phyloP scores from a whole-genome alignment of 64 coral and sea anemone species.

The Montipora capricornis region DNA sequence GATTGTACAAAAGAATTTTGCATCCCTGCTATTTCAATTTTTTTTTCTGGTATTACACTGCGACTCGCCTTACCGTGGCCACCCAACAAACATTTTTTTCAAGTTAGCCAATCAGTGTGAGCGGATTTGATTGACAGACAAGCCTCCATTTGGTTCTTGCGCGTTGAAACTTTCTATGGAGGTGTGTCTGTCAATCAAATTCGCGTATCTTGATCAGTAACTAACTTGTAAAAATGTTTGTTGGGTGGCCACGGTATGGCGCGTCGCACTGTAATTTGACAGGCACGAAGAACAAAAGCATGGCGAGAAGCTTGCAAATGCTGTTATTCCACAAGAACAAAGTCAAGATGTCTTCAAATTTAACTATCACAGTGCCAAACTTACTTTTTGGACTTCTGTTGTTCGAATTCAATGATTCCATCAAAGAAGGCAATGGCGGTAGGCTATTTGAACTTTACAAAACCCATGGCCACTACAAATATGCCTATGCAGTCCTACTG shows the following conservation, averaged over 20 bases:
- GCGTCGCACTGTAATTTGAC: too few relatives aligned
- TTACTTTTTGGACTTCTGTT: slow-evolving; percentile 37
- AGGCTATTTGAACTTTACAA: slow-evolving; percentile 45
- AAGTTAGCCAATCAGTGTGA: too few relatives aligned
- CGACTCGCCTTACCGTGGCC: too few relatives aligned
- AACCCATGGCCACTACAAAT: neutral
- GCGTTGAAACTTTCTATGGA: too few relatives aligned
- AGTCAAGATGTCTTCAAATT: slow-evolving; percentile 24
- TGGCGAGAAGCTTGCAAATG: neutral
- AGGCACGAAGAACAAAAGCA: neutral
- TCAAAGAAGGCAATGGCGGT: slow-evolving; percentile 50
- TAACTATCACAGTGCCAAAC: slow-evolving; percentile 46
- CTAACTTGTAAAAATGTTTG: too few relatives aligned
- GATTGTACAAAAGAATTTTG: neutral
- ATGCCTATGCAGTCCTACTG: too few relatives aligned
- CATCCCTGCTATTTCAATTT: neutral
- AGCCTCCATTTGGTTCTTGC: too few relatives aligned
- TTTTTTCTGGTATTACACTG: neutral
- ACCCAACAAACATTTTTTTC: too few relatives aligned
- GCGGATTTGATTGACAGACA: too few relatives aligned
- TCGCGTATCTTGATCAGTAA: too few relatives aligned
- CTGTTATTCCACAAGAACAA: neutral
- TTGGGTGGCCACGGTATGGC: too few relatives aligned
- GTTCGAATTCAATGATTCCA: slow-evolving; percentile 48
- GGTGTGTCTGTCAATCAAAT: too few relatives aligned